Evolutionary conservation across 2,888 invertebrate genomes (phyloP).

Genomic region (Eupithecia exiguata): DNA sequence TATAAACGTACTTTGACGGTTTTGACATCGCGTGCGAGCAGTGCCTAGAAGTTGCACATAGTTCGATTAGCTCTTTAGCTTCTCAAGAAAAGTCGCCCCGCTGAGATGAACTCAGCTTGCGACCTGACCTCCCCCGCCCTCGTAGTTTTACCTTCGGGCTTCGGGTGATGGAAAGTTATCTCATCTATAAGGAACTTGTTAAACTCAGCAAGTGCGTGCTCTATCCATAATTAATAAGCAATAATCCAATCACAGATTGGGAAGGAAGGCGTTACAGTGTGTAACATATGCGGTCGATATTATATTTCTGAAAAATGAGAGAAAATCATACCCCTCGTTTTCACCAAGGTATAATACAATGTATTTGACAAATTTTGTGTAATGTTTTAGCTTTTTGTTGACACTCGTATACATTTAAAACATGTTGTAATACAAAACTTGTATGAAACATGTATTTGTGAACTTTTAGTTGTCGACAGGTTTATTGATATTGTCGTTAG

Average conservation of each 20-base stretch:
- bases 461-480: too few species aligned
- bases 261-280: neutral
- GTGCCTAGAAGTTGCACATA: neutral
- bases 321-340: neutral
- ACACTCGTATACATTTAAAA: too few species aligned
- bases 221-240: slow-evolving; percentile 37
- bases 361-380: too few species aligned
- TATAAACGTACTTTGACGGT: neutral
- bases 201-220: slow-evolving; percentile 26
- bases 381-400: too few species aligned
- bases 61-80: slow-evolving; percentile 1
- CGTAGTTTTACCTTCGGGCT: neutral
- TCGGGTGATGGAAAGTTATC: neutral
- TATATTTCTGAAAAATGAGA: neutral
- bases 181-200: slow-evolving; percentile 9
- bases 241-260: slow-evolving; percentile 4
- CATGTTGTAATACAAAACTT: too few species aligned
- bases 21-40: neutral
- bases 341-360: too few species aligned
- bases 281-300: slow-evolving; percentile 1
- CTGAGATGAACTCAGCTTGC: neutral
- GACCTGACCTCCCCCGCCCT: neutral
- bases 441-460: too few species aligned
- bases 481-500: too few species aligned
- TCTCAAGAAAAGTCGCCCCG: neutral